Conservation (phyloP, 2,797 vertebrate species). For the Eurystomus glaucurus region DNA sequence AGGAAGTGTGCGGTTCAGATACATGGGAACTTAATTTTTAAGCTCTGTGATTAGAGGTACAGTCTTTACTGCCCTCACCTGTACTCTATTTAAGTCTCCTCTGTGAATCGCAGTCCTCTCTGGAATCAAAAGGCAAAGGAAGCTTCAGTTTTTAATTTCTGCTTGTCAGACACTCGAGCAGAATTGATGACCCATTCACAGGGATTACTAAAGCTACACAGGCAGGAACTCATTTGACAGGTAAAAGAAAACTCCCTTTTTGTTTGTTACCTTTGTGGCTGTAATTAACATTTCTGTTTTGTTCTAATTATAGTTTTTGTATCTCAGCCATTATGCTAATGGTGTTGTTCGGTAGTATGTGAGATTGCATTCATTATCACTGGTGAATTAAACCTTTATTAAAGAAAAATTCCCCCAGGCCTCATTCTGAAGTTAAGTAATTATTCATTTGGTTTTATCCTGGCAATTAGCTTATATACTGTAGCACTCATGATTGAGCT, state of each 20-base stretch:
- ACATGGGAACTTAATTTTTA: neutral
- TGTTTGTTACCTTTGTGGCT: slow-evolving; percentile 83
- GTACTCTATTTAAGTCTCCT: neutral
- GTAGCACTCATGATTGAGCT: slow-evolving; percentile 85
- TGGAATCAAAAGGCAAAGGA: slow-evolving; percentile 6
- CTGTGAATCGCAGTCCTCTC: neutral
- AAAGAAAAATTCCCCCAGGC: slow-evolving; percentile 89
- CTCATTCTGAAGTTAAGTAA: slow-evolving; percentile 89
- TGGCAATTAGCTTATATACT: slow-evolving; percentile 89
- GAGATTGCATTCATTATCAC: slow-evolving; percentile 91
- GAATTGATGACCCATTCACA: neutral
- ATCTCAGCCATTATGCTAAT: slow-evolving; percentile 90
- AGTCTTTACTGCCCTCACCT: neutral
- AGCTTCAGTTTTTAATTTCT: slow-evolving; percentile 52
- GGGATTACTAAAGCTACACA: slow-evolving; percentile 22
- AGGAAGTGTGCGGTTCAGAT: neutral
- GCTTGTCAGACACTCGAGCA: slow-evolving; percentile 19
- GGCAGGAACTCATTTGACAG: slow-evolving; percentile 36
- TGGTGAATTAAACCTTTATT: slow-evolving; percentile 92
- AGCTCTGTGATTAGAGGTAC: neutral
- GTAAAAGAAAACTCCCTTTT: slow-evolving; percentile 75
- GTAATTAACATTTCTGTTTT: slow-evolving; percentile 88
- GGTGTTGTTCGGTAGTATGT: slow-evolving; percentile 88
- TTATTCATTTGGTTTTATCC: slow-evolving; percentile 90
- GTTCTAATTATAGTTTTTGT: slow-evolving; percentile 91